Conservation (phyloP, 2,113 vertebrate genomes). For the Corapipo altera region DNA sequence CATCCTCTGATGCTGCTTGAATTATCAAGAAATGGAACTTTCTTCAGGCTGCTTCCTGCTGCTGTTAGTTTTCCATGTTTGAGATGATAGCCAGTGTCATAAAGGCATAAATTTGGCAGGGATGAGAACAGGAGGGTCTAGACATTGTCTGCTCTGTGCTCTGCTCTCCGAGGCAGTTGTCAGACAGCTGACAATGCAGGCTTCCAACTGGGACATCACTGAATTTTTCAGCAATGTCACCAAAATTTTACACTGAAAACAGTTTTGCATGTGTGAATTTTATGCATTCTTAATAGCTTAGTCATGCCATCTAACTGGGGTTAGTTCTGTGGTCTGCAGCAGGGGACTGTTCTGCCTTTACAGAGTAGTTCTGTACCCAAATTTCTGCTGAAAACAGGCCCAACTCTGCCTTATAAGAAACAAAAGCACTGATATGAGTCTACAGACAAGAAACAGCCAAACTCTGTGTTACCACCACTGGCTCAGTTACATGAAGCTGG, state of each 20-base stretch:
- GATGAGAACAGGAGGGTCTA: slow-evolving; percentile 19
- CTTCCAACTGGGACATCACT: background rate
- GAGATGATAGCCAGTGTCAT: background rate
- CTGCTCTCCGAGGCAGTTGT: background rate
- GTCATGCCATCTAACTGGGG: background rate
- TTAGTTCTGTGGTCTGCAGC: background rate
- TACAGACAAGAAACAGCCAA: background rate
- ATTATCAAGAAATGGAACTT: background rate
- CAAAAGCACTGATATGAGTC: background rate
- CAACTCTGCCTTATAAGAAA: background rate
- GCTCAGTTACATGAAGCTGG: background rate
- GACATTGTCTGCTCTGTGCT: background rate
- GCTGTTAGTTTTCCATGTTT: background rate
- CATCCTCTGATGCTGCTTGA: background rate
- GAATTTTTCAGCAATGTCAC: background rate
- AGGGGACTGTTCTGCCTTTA: background rate
- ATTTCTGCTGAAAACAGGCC: background rate
- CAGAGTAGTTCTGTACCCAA: background rate
- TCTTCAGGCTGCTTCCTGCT: background rate
- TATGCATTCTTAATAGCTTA: accelerated
- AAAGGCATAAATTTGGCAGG: background rate
- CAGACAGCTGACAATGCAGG: background rate
- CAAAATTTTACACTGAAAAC: background rate
- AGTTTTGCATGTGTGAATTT: background rate
- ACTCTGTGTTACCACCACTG: background rate